Evolutionary conservation across 37 sponge, comb jelly and placozoan species (phyloP).

Genomic region (Agelas oroides): DNA sequence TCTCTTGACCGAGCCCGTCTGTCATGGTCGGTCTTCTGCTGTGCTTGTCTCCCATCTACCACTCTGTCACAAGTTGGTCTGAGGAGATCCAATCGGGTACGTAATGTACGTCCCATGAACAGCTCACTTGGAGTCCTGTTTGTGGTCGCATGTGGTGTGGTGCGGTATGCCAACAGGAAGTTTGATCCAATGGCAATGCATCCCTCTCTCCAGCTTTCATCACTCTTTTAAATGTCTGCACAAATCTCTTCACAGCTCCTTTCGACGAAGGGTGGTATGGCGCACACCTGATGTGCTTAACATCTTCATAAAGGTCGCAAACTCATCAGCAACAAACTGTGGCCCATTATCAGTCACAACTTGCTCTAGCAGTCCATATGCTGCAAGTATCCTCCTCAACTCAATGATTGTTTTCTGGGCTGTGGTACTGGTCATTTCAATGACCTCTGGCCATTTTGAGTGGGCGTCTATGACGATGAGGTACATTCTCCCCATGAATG

Average conservation of each 20-base stretch:
- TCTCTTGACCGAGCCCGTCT: background rate
- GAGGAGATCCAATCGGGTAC: background rate
- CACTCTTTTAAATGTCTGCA: slow-evolving; percentile 21
- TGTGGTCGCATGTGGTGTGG: slow-evolving; percentile 7
- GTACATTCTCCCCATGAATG: slow-evolving; percentile 31
- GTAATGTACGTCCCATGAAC: background rate
- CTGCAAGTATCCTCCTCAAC: slow-evolving; percentile 27
- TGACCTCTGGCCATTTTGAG: slow-evolving; percentile 48
- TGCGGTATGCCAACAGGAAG: background rate
- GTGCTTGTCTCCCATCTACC: too few species aligned
- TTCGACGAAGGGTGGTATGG: slow-evolving; percentile 46
- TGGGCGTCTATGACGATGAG: slow-evolving; percentile 39
- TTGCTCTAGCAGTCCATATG: slow-evolving; percentile 40
- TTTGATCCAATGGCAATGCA: background rate
- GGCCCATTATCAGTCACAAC: slow-evolving; percentile 10
- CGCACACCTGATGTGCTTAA: too few species aligned
- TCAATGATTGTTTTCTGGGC: slow-evolving; percentile 5
- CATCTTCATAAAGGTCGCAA: slow-evolving; percentile 18
- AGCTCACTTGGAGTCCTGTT: background rate
- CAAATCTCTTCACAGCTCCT: slow-evolving; percentile 32
- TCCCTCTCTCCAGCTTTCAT: background rate
- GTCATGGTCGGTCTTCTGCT: too few species aligned
- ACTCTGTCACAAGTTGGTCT: too few species aligned
- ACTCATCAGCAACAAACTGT: slow-evolving; percentile 17
- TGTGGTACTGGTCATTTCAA: slow-evolving; percentile 5